Evolutionary conservation across 2,888 invertebrate species (phyloP), one percentile per base, ranked within the genome.

Genomic region (Cephus sareptanus): DNA sequence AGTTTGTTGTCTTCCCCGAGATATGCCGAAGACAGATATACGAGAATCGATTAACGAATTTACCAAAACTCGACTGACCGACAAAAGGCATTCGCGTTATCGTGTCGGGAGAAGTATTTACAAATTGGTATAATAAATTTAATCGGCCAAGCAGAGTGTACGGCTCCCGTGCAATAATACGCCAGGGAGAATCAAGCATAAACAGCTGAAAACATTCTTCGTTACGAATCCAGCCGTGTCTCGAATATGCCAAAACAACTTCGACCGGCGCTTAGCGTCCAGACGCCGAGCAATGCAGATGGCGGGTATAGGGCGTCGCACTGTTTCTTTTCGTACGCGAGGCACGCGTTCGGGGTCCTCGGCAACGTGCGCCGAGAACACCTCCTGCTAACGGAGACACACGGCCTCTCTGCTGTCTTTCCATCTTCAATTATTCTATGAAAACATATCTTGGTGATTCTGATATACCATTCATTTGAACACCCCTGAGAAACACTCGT

Each of bases 211-310:
- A 23, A 6, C 34, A 34, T 35, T 74, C 74, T 34, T n/a, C 35
- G 23, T 34, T 35, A 23, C 71, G 35, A 74, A 34, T 74, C 35
- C 74, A 34, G 23, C 34, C 74, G 74, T 35, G 74, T 35, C 74
- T 74, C 74, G 74, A 35, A 74, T 35, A 74, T 35, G 74, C 34
- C 74, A 35, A 74, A 74, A 74, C 74, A 35, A 74, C 74, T 74
- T 33, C 33, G 74, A 35, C 34, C 34, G 74, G 35, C 74, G 35
- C 35, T 74, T 74, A 74, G 23, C 74, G 74, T 35, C 71, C 71
- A 71, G 71, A 71, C 71, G 71, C 71, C 71, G 31, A 71, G 71
- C 71, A 71, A 71, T 71, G 71, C 71, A 71, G 30, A 71, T 71
- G 71, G 31, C 71, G 71, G 71, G 71, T 31, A 33, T 30, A 71